These are phyloP conservation scores for Aculops lycopersici DNA, from an alignment of 1,140 invertebrate species.

Conservation along the genomic window DNA sequence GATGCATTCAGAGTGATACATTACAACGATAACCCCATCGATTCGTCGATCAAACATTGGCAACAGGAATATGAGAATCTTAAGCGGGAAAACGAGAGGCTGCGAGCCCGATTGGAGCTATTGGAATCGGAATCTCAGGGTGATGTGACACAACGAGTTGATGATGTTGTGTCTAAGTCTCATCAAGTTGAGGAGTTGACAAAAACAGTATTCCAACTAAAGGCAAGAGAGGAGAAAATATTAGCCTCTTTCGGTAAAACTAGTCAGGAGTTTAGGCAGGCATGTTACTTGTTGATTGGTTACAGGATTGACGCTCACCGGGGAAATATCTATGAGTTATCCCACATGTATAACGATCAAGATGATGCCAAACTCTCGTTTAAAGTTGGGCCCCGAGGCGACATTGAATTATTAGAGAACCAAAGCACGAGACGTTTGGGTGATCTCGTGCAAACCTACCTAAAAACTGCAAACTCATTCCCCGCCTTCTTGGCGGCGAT, in stretches of 20 bases:
- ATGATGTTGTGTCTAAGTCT: constrained; percentile 17
- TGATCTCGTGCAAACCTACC: constrained; percentile 34
- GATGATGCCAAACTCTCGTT: constrained; percentile 45
- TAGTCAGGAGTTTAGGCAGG: constrained; percentile 46
- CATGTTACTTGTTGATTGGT: constrained; percentile 46
- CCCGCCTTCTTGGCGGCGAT: constrained; percentile 50
- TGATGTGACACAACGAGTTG: constrained; percentile 11
- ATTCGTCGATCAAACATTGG: constrained; percentile 26
- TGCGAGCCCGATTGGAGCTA: constrained; percentile 19
- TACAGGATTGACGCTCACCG: constrained; percentile 44
- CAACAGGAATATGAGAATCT: constrained; percentile 30
- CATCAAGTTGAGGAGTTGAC: constrained; percentile 16
- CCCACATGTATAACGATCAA: constrained; percentile 51
- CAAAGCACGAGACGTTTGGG: constrained; percentile 34
- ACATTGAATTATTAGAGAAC: constrained; percentile 42
- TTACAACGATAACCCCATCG: constrained; percentile 40
- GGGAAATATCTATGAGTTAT: constrained; percentile 27
- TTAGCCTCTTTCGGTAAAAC: constrained; percentile 49
- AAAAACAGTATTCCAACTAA: constrained; percentile 3
- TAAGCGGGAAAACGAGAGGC: constrained; percentile 30
- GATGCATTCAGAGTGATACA: constrained; percentile 16
- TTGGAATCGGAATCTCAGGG: constrained; percentile 14
- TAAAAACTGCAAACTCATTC: constrained; percentile 40
- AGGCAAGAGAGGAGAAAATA: constrained; percentile 27
- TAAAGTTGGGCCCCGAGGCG: constrained; percentile 34